A percentile compares a stretch with the other conserved stretches of the same genome.
phyloP scores from a whole-genome alignment of 2,888 invertebrate species.

The Noctua fimbriata region DNA sequence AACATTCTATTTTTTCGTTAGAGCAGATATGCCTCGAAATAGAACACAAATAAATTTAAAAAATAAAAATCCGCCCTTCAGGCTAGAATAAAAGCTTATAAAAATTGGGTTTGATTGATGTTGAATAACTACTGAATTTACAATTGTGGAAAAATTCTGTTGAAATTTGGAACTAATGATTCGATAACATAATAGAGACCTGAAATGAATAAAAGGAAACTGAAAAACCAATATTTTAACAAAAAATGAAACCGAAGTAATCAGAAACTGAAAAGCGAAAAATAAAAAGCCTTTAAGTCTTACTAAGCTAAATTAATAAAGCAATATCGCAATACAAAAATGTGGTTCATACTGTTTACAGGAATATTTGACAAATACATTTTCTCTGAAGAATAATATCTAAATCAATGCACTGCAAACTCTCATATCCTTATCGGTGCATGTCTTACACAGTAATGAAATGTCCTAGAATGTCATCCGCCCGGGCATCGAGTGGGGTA shows the following conservation, averaged over 20 bases:
- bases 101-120: background rate
- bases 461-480: constrained; percentile 39
- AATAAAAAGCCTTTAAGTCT: background rate
- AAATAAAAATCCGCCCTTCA: background rate
- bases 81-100: no score
- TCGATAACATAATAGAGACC: background rate
- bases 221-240: background rate
- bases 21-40: background rate
- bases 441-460: constrained; percentile 58
- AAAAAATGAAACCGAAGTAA: background rate
- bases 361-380: background rate
- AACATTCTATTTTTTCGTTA: background rate
- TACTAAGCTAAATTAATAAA: background rate
- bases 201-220: background rate
- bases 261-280: no score
- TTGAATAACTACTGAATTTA: background rate
- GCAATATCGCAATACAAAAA: background rate
- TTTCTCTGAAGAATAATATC: background rate
- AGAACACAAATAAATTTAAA: background rate
- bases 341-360: background rate
- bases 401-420: constrained; percentile 32
- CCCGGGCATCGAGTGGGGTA: constrained; percentile 1
- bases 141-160: background rate
- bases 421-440: constrained; percentile 11
- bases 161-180: background rate